Evolutionary conservation across 2,113 vertebrate genomes (phyloP), one percentile per base, ranked within the genome.

Genomic region (Brachyhypopomus gauderio): DNA sequence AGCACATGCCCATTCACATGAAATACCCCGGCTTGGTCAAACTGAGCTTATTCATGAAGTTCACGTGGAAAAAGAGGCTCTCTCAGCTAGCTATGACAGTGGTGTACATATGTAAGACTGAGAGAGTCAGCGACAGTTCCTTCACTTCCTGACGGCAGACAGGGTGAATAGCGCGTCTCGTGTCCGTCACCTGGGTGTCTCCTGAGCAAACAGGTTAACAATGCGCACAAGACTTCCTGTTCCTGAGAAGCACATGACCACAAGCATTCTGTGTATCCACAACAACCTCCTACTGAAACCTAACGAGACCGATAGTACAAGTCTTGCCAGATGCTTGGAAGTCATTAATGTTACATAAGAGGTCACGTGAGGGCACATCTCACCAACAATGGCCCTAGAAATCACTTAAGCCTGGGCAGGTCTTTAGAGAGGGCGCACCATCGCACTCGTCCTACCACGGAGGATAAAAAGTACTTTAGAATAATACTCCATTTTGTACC

Each of bases 181-280:
- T 69, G 30, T 30, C 58, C 1, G 25, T 25, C 16, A 70, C 38
- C 72, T 4, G 11, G 58, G 52, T 62, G 52, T 78, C 55, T 67
- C 27, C 67, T 34, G 58, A 78, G 30, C 27, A 83, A 75, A 79
- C 72, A 62, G 25, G 56, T 71, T 70, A 75, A 25, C 55, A n/a
- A 38, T 75, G 34, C 34, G 60, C 3, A 19, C 6, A 9, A 0
- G 25, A n/a, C 23, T 79, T 45, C 34, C 56, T n/a, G 3, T 71
- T 25, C 58, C 30, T 52, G 20, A n/a, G 63, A 5, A 64, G 9
- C 64, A 81, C 25, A 67, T 60, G 73, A 45, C 6, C 11, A 62
- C n/a, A 34, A 5, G 30, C 20, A 67, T 22, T 67, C 30, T 19
- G 30, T 67, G 36, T 17, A 34, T 67, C 27, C 36, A 67, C 1